These are phyloP conservation scores for Labeo calbasu DNA, from an alignment of 2,797 vertebrate species.

Conservation along the genomic window DNA sequence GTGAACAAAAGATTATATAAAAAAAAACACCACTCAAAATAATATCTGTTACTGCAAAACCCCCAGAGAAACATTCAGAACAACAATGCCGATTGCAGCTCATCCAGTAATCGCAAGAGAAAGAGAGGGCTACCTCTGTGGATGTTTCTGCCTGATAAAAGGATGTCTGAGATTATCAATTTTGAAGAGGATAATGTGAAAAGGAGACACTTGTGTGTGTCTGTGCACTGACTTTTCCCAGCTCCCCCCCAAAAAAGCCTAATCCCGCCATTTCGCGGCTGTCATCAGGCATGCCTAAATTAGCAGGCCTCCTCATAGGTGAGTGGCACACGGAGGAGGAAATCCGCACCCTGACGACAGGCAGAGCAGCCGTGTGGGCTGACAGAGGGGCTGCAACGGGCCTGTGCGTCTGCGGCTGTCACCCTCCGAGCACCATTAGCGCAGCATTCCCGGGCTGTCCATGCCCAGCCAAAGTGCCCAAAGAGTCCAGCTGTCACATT, in stretches of 20 bases:
- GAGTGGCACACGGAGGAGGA: slow-evolving; percentile 56
- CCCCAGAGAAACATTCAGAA: background rate
- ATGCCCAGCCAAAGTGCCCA: slow-evolving; percentile 48
- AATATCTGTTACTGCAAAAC: background rate
- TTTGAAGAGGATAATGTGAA: slow-evolving; percentile 13
- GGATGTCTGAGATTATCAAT: background rate
- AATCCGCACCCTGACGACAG: slow-evolving; percentile 44
- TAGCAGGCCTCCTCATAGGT: slow-evolving; percentile 57
- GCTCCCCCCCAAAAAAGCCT: slow-evolving; percentile 45
- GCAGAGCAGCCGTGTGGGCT: slow-evolving; percentile 54
- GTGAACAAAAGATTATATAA: no score
- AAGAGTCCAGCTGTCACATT: slow-evolving; percentile 56
- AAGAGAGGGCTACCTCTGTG: background rate
- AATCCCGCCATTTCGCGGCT: slow-evolving; percentile 56
- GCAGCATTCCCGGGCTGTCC: slow-evolving; percentile 31
- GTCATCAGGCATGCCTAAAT: slow-evolving; percentile 60
- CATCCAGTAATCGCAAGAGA: background rate
- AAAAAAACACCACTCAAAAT: background rate
- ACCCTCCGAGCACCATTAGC: slow-evolving; percentile 58
- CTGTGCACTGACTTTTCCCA: slow-evolving; percentile 41
- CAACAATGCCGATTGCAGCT: background rate
- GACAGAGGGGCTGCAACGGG: slow-evolving; percentile 50
- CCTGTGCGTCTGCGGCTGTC: slow-evolving; percentile 54
- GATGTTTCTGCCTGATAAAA: slow-evolving; percentile 7
- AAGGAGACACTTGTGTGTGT: slow-evolving; percentile 18